Evolutionary conservation across 2,113 vertebrate species (phyloP), one percentile per base, ranked within the genome.

Genomic region (Tiliqua scincoides): DNA sequence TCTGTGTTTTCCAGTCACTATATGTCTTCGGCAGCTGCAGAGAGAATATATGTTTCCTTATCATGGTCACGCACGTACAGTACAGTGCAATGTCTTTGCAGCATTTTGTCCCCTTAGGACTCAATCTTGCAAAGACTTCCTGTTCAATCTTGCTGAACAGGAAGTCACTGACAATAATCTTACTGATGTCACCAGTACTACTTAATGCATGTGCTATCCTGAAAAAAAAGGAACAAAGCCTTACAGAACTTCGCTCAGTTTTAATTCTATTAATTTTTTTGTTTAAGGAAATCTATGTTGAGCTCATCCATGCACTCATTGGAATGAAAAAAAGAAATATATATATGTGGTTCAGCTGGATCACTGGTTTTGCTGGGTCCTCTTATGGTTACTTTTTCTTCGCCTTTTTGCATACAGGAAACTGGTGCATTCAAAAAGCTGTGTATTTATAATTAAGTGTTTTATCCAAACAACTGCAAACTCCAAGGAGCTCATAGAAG

Each of bases 61-160:
- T 62, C 2, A 73, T 59, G 30, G 9, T 83, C 21, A 23, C 54
- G 61, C 15, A 20, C 37, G 5, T 52, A n/a, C 37, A 25, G 27
- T 75, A 6, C 76, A 62, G 0, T 57, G 9, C 17, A n/a, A n/a
- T 37, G 3, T 77, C 87, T 82, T 77, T 81, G 57, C n/a, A 70
- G 77, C 35, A 73, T 14, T 70, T 63, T 71, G 25, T 40, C 62
- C 25, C 70, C 11, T 77, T 72, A 82, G 37, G 80, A 79, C 76
- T 76, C 89, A 85, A 7, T 63, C 79, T 43, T 61, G 20, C 81
- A 83, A 6, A 85, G 75, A 83, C 90, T 73, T 78, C n/a, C n/a
- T 54, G 25, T 72, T n/a, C n/a, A n/a, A 48, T 79, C 52, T n/a
- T 79, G 27, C 54, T 62, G 67, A 71, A 79, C 27, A 63, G 71